Evolutionary conservation across 2,888 invertebrate genomes (phyloP).

Genomic region (Gymnoscelis rufifasciata): DNA sequence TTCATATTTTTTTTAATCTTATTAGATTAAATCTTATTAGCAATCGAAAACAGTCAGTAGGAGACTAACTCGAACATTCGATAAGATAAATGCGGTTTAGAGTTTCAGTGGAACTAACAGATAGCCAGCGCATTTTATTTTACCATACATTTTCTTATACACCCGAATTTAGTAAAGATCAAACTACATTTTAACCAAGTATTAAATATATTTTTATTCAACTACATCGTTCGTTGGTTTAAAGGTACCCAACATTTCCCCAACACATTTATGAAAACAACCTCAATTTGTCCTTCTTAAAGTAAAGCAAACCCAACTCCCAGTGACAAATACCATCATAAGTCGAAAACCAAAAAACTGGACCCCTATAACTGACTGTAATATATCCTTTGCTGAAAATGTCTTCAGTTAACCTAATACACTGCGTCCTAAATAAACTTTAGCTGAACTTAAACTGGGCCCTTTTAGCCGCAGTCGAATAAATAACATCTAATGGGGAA

Average conservation of each 20-base stretch:
- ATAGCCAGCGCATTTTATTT: slow-evolving; percentile 42
- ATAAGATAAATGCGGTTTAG: slow-evolving; percentile 64
- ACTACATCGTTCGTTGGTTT: not conserved
- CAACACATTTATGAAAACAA: not conserved
- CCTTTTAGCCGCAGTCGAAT: slow-evolving; percentile 78
- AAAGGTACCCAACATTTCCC: not conserved
- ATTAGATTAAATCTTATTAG: no score
- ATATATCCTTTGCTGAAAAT: slow-evolving; percentile 69
- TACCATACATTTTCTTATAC: not conserved
- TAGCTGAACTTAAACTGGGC: slow-evolving; percentile 74
- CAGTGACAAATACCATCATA: slow-evolving; percentile 68
- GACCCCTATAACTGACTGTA: slow-evolving; percentile 67
- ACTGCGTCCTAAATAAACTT: slow-evolving; percentile 76
- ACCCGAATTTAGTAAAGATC: no score
- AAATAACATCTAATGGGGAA: slow-evolving; percentile 80
- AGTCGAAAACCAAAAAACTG: slow-evolving; percentile 68
- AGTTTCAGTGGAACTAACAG: slow-evolving; percentile 54
- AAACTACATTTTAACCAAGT: no score
- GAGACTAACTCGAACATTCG: slow-evolving; percentile 39
- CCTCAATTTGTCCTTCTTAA: slow-evolving; percentile 10
- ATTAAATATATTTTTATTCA: no score
- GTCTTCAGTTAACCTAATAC: slow-evolving; percentile 76
- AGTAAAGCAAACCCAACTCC: slow-evolving; percentile 39
- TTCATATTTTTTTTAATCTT: no score
- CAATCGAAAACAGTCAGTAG: slow-evolving; percentile 37